Base-by-base conservation (phyloP, 2,888 invertebrate genomes). In the Dryobotodes eremita region DNA sequence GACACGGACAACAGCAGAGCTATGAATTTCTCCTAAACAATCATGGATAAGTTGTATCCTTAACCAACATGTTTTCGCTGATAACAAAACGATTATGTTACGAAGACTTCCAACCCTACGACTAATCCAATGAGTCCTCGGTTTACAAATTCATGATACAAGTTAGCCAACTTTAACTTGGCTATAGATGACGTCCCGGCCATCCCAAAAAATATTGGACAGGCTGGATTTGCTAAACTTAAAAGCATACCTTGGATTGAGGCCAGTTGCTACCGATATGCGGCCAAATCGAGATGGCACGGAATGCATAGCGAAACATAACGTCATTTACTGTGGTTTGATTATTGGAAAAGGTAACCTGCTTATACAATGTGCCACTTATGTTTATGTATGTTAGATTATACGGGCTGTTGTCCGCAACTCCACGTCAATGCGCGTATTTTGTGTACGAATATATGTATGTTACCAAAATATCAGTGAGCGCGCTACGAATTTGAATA, bases 1-100 rank as follows among this genome's bases (percentile, higher is more conserved):
- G 89, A 83, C 94, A 93, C 92, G 92, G 88, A 88, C 90, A 84
- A 88, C 88, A 88, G 80, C 70, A 81, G 78, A 87, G 90, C 92
- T 89, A 94, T 94, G 94, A 93, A 94, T 94, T 94, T 92, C 86
- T 82, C 86, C 90, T 91, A 93, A 94, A 94, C 93, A 93, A 93
- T 93, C 92, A 92, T 91, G 88, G 88, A 85, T 85, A 83, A 90
- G 82, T 86, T 86, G 88, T 89, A 89, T 87, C 87, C 86, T 83
- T 84, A 61, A 75, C 83, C 87, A 89, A 87, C 86, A 89, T 90
- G 82, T 89, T 89, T 89, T 85, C 81, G 85, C 77, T 81, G 80
- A 88, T 88, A 86, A 77, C 83, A 85, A 84, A 86, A 85, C 75
- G 78, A 82, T 42, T 82, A 79, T 79, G 72, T 81, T 79, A 53